Base-by-base conservation (phyloP, 2,113 vertebrate genomes). In the Dendrocopos noguchii region DNA sequence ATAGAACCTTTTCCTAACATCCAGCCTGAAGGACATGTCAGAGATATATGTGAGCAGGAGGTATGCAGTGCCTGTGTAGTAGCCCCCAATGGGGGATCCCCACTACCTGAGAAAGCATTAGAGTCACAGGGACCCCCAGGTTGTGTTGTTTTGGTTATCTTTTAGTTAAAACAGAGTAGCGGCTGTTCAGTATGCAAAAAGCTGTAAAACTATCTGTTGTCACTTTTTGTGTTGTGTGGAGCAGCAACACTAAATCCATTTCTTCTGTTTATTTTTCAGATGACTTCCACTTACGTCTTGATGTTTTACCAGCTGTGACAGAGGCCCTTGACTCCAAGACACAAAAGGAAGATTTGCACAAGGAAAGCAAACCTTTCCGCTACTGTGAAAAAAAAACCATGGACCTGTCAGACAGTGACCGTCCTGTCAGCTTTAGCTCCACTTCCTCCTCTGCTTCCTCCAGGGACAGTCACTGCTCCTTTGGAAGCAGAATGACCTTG, bases 361-460 rank as follows among this genome's bases (percentile, higher is more conserved):
- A 96, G 65, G 96, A 97, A 93, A 96, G 97, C 94, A 95, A 95
- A 67, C 85, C 87, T 53, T 96, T 96, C 60, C 95, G 6, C 88
- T 97, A 97, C 95, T 98, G 96, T 97, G 98, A 98, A 22, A 97
- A 94, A 63, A 98, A 82, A 94, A 98, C 97, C 95, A 99, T 99
- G 99, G 99, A 99, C 97, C 97, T 99, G 65, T 98, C 98, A 0
- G 99, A 99, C 97, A 98, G 98, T 22, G 99, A 99, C 92, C 98
- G 99, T 53, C 99, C 99, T 0, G 97, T 99, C 95, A 99, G 99
- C 98, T 99, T 99, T 80, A 98, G 98, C 95, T 99, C 99, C 95
- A 99, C 99, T 13, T 99, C 99, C 2, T 99, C 99, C 47, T 99
- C 99, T 1, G 98, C 99, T 75, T 99, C 99, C 47, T 99, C 99